A percentile compares a stretch with the other conserved stretches of the same genome.
Conservation (phyloP, 2,797 vertebrate genomes). For the Hylomyscus alleni region DNA sequence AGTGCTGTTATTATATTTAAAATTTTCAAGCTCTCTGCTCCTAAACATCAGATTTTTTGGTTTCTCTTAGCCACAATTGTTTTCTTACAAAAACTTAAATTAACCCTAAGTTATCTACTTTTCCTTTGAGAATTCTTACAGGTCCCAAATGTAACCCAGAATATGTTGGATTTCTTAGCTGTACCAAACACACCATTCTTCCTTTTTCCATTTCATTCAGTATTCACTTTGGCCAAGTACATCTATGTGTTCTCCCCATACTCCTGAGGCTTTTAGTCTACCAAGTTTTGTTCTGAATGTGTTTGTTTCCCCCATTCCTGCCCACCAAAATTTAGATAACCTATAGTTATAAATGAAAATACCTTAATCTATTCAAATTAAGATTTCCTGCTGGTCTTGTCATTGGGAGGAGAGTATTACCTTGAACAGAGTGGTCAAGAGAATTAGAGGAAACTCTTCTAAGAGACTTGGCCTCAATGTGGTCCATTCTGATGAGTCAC, state of each 20-base stretch:
- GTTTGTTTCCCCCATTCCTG: neutral
- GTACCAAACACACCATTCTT: neutral
- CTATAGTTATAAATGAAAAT: neutral
- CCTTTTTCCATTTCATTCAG: neutral
- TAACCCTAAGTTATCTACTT: neutral
- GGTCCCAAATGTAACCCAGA: neutral
- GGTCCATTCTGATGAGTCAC: neutral
- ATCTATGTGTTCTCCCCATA: neutral
- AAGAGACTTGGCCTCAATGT: neutral
- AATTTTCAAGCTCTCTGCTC: neutral
- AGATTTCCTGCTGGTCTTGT: neutral
- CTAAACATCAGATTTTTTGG: neutral
- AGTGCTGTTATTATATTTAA: neutral
- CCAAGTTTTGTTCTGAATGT: neutral
- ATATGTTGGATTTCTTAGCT: neutral
- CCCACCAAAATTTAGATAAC: too few species aligned
- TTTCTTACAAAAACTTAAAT: slow-evolving; percentile 14
- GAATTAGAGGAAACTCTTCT: neutral
- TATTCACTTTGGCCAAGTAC: neutral
- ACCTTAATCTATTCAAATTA: neutral
- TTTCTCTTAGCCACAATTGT: neutral
- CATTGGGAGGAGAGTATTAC: neutral
- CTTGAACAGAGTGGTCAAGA: neutral
- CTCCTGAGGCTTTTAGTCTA: neutral
- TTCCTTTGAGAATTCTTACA: neutral